phyloP scores from a whole-genome alignment of 2,888 invertebrate genomes.

The Calameuta filiformis region DNA sequence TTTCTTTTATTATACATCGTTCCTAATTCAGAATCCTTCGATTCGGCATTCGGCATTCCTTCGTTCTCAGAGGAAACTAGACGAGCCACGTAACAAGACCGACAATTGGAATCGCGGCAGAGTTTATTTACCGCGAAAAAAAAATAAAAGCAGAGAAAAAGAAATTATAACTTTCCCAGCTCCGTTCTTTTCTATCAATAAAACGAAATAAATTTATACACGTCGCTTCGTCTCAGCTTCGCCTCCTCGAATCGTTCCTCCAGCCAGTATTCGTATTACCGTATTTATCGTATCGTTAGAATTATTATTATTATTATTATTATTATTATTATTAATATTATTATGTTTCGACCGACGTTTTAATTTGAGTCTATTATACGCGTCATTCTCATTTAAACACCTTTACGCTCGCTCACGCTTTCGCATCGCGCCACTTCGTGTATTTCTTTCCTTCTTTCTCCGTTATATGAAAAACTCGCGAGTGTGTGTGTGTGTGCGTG shows the following conservation, averaged over 20 bases:
- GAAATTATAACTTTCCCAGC: background rate
- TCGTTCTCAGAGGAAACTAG: too few relatives aligned
- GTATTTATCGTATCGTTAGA: too few relatives aligned
- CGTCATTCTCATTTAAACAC: slow-evolving; percentile 21
- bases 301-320: too few relatives aligned
- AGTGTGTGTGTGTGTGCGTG: background rate
- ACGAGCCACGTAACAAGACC: too few relatives aligned
- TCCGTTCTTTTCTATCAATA: background rate
- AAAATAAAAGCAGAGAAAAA: background rate
- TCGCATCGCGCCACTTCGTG: background rate
- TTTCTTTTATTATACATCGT: too few relatives aligned
- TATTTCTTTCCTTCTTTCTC: background rate
- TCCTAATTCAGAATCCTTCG: too few relatives aligned
- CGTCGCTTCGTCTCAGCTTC: background rate
- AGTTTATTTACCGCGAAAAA: background rate
- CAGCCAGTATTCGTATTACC: background rate
- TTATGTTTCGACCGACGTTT: too few relatives aligned
- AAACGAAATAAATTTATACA: background rate
- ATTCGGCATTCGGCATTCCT: too few relatives aligned
- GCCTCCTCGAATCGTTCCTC: background rate
- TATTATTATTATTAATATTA: too few relatives aligned
- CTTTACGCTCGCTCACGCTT: slow-evolving; percentile 35
- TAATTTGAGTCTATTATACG: too few relatives aligned
- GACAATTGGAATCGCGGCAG: too few relatives aligned
- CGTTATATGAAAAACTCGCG: background rate